phyloP scores from a whole-genome alignment of 2,797 vertebrate genomes.

The Gobio occitaniae region DNA sequence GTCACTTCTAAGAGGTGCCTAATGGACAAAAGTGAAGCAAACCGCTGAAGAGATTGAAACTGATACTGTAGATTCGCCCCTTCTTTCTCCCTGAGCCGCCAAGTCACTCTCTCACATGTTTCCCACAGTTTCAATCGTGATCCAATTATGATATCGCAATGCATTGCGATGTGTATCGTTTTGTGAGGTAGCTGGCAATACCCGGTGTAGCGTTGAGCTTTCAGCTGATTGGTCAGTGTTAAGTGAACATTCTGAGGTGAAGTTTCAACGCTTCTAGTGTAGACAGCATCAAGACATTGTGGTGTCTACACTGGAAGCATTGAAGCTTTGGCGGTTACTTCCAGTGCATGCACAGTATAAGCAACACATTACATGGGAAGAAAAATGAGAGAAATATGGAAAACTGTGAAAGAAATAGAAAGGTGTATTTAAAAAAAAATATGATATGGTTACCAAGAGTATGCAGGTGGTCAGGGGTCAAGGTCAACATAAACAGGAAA shows the following conservation, averaged over 20 bases:
- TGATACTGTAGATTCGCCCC: slow-evolving; percentile 22
- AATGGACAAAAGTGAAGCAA: slow-evolving; percentile 22
- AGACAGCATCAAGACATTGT: slow-evolving; percentile 14
- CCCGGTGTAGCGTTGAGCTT: slow-evolving; percentile 4
- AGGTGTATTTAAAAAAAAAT: slow-evolving; percentile 91
- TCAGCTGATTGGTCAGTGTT: slow-evolving; percentile 10
- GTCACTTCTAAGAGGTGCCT: neutral
- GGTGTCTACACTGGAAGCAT: neutral
- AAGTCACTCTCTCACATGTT: slow-evolving; percentile 9
- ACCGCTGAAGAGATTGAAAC: slow-evolving; percentile 31
- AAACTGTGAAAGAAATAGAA: slow-evolving; percentile 76
- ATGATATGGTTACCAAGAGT: slow-evolving; percentile 99
- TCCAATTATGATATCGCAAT: slow-evolving; percentile 39
- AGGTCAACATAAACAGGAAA: slow-evolving; percentile 99
- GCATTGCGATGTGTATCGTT: slow-evolving; percentile 19
- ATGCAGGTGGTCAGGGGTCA: slow-evolving; percentile 99
- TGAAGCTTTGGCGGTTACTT: neutral
- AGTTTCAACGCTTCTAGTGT: neutral
- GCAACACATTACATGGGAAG: slow-evolving; percentile 60
- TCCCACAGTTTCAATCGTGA: slow-evolving; percentile 31
- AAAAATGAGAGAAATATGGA: slow-evolving; percentile 63
- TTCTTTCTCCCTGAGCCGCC: slow-evolving; percentile 4
- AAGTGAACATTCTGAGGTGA: slow-evolving; percentile 2
- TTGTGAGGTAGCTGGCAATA: slow-evolving; percentile 12
- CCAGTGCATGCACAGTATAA: slow-evolving; percentile 16